These are phyloP conservation scores for Pangasius sanitwongsei DNA, from an alignment of 2,797 vertebrate species.

Conservation along the genomic window DNA sequence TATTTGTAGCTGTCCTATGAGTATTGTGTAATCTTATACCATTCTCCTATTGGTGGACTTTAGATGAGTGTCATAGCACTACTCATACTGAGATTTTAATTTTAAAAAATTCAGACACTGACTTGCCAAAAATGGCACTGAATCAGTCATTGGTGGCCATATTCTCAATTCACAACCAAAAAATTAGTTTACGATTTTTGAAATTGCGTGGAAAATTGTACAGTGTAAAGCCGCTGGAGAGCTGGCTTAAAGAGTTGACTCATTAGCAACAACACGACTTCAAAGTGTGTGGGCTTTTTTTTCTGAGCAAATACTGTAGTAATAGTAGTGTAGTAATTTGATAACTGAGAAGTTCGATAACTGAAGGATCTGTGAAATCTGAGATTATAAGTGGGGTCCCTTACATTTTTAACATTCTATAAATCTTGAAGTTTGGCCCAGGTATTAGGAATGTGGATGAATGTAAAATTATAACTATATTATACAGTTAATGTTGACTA, in stretches of 20 bases:
- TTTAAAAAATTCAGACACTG: not conserved
- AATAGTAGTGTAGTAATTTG: not conserved
- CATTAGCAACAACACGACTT: not conserved
- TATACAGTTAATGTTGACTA: constrained; percentile 4
- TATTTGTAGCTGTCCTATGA: not conserved
- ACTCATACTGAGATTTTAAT: not conserved
- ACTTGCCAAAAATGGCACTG: not conserved
- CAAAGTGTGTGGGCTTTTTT: not conserved
- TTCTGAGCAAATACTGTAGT: not conserved
- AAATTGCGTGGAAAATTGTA: not conserved
- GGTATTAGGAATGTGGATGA: not conserved
- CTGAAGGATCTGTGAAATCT: not conserved
- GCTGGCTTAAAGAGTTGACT: not conserved
- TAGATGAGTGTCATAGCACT: not conserved
- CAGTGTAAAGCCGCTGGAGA: not conserved
- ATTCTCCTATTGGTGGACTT: not conserved
- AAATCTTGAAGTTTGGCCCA: not conserved
- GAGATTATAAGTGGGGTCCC: not conserved
- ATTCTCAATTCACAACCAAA: not conserved
- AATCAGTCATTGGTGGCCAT: not conserved
- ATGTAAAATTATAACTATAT: not conserved
- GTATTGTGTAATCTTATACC: not conserved
- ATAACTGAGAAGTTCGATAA: not conserved
- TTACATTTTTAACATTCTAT: not conserved
- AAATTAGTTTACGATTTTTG: not conserved